phyloP scores from a whole-genome alignment of 2,888 invertebrate species.

The Dryobotodes eremita region DNA sequence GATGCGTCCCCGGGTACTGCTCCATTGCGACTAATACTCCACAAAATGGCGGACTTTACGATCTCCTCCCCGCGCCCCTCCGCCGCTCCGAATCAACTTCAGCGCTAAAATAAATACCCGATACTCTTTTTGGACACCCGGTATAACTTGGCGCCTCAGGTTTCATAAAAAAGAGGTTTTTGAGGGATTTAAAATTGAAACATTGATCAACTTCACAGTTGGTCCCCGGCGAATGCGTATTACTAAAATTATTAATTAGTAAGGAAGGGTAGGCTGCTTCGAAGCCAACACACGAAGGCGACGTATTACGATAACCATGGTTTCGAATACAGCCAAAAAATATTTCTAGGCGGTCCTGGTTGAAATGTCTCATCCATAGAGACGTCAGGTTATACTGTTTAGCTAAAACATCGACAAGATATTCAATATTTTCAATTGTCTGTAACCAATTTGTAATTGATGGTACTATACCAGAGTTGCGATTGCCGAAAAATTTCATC shows the following conservation, averaged over 20 bases:
- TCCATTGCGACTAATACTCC: too few relatives aligned
- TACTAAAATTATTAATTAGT: slow-evolving; percentile 33
- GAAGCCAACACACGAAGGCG: slow-evolving; percentile 28
- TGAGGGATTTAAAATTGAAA: slow-evolving; percentile 14
- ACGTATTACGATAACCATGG: slow-evolving; percentile 32
- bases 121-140: too few relatives aligned
- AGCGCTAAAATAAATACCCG: too few relatives aligned
- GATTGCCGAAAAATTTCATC: slow-evolving; percentile 2
- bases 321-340: slow-evolving; percentile 32
- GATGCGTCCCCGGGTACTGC: too few relatives aligned
- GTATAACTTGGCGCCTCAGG: slow-evolving; percentile 20
- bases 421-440: slow-evolving; percentile 9
- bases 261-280: slow-evolving; percentile 30
- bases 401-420: slow-evolving; percentile 17
- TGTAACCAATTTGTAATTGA: slow-evolving; percentile 2
- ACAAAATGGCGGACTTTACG: too few relatives aligned
- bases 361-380: slow-evolving; percentile 27
- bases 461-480: slow-evolving; percentile 5
- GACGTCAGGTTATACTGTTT: slow-evolving; percentile 23
- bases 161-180: slow-evolving; percentile 16
- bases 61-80: too few relatives aligned
- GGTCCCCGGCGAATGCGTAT: slow-evolving; percentile 14
- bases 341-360: slow-evolving; percentile 12
- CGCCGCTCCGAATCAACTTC: too few relatives aligned
- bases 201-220: slow-evolving; percentile 27